A percentile compares a stretch with the other conserved stretches of the same genome.
phyloP scores from a whole-genome alignment of 2,113 vertebrate species.

The Tichodroma muraria region DNA sequence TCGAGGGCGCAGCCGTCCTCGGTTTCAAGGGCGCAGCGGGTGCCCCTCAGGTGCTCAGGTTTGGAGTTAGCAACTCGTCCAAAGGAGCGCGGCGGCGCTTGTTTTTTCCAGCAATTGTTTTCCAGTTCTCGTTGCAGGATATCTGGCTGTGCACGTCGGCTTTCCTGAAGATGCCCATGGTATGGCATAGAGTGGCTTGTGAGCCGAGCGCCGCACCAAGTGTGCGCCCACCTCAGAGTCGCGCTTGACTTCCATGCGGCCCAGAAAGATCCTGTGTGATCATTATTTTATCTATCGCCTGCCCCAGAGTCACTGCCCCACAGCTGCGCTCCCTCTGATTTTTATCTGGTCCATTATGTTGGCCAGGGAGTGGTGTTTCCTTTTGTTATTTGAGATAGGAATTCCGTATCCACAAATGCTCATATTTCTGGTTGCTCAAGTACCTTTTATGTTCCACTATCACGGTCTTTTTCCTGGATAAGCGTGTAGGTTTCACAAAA shows the following conservation, averaged over 20 bases:
- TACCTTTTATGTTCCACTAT: neutral
- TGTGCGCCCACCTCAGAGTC: accelerated
- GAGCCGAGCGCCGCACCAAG: accelerated
- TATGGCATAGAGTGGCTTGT: accelerated
- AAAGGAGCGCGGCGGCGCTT: neutral
- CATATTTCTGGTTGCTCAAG: neutral
- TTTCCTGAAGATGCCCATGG: neutral
- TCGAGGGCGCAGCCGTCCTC: no score
- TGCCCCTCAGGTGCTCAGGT: neutral
- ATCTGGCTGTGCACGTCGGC: neutral
- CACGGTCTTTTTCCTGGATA: neutral
- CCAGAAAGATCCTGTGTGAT: accelerated
- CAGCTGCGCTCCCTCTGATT: neutral
- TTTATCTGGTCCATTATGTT: neutral
- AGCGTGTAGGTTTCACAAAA: neutral
- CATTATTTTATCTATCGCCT: neutral
- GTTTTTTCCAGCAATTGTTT: slow-evolving; percentile 40
- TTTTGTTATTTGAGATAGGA: neutral
- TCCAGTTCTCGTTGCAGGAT: neutral
- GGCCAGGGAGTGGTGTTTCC: neutral
- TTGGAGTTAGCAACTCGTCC: neutral
- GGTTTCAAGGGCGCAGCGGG: accelerated
- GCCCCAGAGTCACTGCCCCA: neutral
- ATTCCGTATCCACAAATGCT: neutral
- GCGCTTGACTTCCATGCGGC: accelerated